Conservation (phyloP, 2,113 vertebrate genomes). For the Nibea coibor region DNA sequence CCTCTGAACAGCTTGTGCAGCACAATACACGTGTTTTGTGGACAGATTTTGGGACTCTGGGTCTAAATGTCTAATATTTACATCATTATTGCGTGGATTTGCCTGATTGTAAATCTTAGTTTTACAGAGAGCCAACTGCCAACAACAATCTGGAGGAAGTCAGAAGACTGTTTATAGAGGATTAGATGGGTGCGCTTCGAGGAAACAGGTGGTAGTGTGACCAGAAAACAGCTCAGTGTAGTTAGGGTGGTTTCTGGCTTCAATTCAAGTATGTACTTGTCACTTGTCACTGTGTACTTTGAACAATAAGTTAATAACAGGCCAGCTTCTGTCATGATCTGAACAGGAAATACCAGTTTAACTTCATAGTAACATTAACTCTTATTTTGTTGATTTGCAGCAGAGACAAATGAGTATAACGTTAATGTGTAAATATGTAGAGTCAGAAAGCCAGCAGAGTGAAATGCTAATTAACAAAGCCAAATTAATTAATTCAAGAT, state of each 20-base stretch:
- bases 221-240: slow-evolving; percentile 5
- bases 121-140: slow-evolving; percentile 12
- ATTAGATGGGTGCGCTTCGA: slow-evolving; percentile 11
- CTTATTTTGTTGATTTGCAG: not conserved
- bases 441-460: not conserved
- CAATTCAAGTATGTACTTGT: not conserved
- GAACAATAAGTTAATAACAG: not conserved
- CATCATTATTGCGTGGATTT: slow-evolving; percentile 45
- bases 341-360: slow-evolving; percentile 4
- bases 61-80: slow-evolving; percentile 50
- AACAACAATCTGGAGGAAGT: slow-evolving; percentile 34
- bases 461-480: slow-evolving; percentile 19
- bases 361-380: not conserved
- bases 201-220: slow-evolving; percentile 31
- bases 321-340: not conserved
- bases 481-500: slow-evolving; percentile 16
- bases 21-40: slow-evolving; percentile 23
- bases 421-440: not conserved
- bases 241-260: not conserved
- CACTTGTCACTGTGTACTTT: too few relatives aligned
- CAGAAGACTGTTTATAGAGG: slow-evolving; percentile 23
- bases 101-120: slow-evolving; percentile 18
- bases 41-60: slow-evolving; percentile 39
- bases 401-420: not conserved
- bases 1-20: slow-evolving; percentile 37